These are phyloP conservation scores for Scaptodrosophila lebanonensis DNA, from an alignment of 1,140 invertebrate genomes.

Conservation along the genomic window DNA sequence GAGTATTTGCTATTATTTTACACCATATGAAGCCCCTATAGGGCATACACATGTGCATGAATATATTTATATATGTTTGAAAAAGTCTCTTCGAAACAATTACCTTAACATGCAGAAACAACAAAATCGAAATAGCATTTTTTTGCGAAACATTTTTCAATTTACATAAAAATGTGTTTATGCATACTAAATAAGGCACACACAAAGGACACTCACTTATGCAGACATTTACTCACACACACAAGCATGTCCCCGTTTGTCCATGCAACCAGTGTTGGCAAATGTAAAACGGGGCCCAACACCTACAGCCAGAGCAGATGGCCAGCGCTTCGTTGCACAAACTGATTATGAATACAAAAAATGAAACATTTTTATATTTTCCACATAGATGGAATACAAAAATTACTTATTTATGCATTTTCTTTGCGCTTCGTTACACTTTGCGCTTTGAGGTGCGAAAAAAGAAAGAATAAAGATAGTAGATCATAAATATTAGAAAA, in stretches of 20 bases:
- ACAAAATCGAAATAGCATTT: conserved; percentile 16
- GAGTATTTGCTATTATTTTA: too few relatives aligned
- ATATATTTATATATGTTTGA: too few relatives aligned
- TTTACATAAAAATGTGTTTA: conserved; percentile 73
- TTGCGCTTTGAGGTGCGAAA: conserved; percentile 39
- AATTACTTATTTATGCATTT: conserved; percentile 68
- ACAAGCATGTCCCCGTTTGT: background rate
- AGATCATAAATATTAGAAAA: conserved; percentile 36
- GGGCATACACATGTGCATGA: too few relatives aligned
- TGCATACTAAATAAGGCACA: conserved; percentile 63
- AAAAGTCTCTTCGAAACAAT: conserved; percentile 21
- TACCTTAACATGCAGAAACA: conserved; percentile 22
- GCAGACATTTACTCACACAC: background rate
- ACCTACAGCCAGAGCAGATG: conserved; percentile 2
- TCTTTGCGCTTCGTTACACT: conserved; percentile 53
- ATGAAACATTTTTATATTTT: conserved; percentile 58
- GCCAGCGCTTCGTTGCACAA: conserved; percentile 58
- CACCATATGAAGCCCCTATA: too few relatives aligned
- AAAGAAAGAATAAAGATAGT: conserved; percentile 19
- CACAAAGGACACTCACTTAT: conserved; percentile 21
- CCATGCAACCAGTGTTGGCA: too few relatives aligned
- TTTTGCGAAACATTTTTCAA: conserved; percentile 63
- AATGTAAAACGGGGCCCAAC: conserved; percentile 15
- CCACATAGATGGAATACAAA: conserved; percentile 49
- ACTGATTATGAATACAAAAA: conserved; percentile 74